Evolutionary conservation across 2,888 invertebrate genomes (phyloP).

Genomic region (Chloroclysta siterata): DNA sequence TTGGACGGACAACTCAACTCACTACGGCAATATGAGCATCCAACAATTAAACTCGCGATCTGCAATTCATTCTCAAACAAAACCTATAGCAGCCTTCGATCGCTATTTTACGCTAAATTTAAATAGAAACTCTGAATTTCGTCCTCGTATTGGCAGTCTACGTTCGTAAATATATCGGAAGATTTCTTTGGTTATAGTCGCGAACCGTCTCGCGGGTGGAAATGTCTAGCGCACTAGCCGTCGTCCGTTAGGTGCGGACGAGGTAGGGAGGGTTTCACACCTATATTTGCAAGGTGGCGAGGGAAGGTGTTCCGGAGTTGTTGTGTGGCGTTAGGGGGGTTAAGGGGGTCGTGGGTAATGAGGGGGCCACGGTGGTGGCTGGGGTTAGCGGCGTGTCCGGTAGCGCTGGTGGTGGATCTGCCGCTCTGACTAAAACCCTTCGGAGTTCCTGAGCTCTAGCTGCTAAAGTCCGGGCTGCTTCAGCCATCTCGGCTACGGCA

Average conservation of each 20-base stretch:
- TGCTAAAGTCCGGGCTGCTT: slow-evolving; percentile 94
- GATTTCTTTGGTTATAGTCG: slow-evolving; percentile 71
- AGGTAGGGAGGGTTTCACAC: slow-evolving; percentile 34
- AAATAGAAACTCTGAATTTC: slow-evolving; percentile 68
- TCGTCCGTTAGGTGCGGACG: slow-evolving; percentile 40
- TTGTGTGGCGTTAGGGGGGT: slow-evolving; percentile 70
- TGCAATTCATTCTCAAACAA: slow-evolving; percentile 54
- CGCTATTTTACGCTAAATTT: slow-evolving; percentile 60
- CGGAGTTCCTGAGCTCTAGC: slow-evolving; percentile 93
- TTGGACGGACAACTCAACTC: slow-evolving; percentile 84
- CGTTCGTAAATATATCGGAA: slow-evolving; percentile 54
- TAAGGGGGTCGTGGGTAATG: slow-evolving; percentile 65
- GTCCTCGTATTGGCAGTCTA: slow-evolving; percentile 62
- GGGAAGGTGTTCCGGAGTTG: slow-evolving; percentile 58
- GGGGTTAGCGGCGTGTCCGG: slow-evolving; percentile 64
- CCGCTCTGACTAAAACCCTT: slow-evolving; percentile 89
- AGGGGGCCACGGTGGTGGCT: slow-evolving; percentile 66
- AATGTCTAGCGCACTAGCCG: slow-evolving; percentile 54
- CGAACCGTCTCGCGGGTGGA: slow-evolving; percentile 42
- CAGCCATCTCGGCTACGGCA: slow-evolving; percentile 97
- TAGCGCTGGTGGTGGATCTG: slow-evolving; percentile 71
- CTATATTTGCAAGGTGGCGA: slow-evolving; percentile 72
- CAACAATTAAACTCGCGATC: slow-evolving; percentile 64
- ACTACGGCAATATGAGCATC: slow-evolving; percentile 82
- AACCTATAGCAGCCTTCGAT: slow-evolving; percentile 73